These are phyloP conservation scores for Cochlearius cochlearius DNA, from an alignment of 2,113 vertebrate genomes.

Conservation along the genomic window DNA sequence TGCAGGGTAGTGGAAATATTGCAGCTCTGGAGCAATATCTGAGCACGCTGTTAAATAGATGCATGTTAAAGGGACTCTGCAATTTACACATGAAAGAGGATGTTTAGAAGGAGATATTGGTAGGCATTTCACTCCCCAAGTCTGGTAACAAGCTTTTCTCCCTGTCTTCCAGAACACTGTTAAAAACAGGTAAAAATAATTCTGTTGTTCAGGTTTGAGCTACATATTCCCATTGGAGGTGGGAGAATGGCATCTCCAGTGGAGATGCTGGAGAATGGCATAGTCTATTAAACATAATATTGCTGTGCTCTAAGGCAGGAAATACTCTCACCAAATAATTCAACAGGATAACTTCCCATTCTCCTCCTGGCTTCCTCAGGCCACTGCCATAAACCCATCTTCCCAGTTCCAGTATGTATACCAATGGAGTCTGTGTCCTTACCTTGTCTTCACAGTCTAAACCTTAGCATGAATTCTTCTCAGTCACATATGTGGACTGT, in stretches of 20 bases:
- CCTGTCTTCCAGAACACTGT: not conserved
- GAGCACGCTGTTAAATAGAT: not conserved
- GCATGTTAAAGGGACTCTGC: not conserved
- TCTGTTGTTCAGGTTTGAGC: not conserved
- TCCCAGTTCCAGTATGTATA: not conserved
- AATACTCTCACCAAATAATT: not conserved
- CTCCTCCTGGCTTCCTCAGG: not conserved
- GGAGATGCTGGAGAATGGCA: not conserved
- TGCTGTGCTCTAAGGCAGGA: not conserved
- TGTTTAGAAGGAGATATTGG: not conserved
- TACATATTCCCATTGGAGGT: not conserved
- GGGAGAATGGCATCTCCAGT: not conserved
- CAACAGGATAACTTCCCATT: not conserved
- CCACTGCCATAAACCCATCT: not conserved
- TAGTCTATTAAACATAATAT: not conserved
- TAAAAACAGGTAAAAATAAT: not conserved
- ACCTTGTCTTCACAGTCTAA: not conserved
- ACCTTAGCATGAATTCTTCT: not conserved
- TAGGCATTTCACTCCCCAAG: not conserved
- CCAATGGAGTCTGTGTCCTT: not conserved
- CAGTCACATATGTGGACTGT: not conserved
- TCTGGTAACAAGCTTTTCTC: not conserved
- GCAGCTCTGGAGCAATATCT: not conserved
- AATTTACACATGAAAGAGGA: not conserved
- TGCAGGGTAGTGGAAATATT: not conserved